phyloP scores from a whole-genome alignment of 2,113 vertebrate genomes.

The Mobula hypostoma region DNA sequence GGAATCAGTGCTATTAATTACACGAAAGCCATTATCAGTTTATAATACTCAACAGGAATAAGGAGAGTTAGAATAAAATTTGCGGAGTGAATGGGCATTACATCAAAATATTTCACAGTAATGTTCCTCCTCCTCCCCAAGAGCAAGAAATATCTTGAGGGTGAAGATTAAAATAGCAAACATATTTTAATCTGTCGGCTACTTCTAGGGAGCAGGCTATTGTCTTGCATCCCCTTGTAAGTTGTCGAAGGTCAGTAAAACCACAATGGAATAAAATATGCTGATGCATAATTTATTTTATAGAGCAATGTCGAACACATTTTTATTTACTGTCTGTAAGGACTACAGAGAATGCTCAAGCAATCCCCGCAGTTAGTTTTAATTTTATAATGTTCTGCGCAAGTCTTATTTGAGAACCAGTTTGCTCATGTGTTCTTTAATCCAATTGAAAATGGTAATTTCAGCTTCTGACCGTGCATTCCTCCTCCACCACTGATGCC shows the following conservation, averaged over 20 bases:
- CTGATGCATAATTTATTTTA: neutral
- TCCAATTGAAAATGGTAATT: neutral
- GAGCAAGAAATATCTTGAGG: neutral
- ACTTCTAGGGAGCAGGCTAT: neutral
- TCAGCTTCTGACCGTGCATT: neutral
- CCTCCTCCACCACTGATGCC: neutral
- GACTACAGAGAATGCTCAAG: neutral
- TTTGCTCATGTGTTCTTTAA: neutral
- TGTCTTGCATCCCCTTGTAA: neutral
- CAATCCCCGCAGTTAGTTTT: too few species aligned
- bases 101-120: neutral
- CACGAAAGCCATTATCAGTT: neutral
- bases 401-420: neutral
- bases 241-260: slow-evolving; percentile 9
- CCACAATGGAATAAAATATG: neutral
- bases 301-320: neutral
- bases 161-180: neutral
- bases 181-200: neutral
- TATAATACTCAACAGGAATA: neutral
- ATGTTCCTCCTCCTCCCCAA: neutral
- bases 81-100: neutral
- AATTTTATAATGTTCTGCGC: neutral
- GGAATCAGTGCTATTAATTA: neutral
- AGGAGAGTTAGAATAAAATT: too few species aligned
- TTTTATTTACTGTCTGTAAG: neutral